Evolutionary conservation across 2,888 invertebrate genomes (phyloP), one percentile per base, ranked within the genome.

Genomic region (Drosophila algonquin): DNA sequence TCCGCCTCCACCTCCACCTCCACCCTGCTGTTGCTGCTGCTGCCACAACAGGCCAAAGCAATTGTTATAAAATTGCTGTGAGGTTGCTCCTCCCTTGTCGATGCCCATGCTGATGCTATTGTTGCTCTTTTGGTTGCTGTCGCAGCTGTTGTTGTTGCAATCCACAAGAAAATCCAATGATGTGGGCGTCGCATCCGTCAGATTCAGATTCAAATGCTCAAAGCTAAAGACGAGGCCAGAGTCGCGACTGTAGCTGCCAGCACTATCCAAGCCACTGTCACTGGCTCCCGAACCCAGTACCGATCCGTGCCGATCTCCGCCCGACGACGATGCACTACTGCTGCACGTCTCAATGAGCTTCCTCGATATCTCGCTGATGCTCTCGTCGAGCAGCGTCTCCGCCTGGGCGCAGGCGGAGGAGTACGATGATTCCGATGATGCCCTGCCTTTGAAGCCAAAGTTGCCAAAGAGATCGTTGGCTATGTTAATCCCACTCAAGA

Each of bases 31-130:
- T 14, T 40, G 40, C n/a, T 40, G 40, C 14, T 40, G 40, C 40
- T 40, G 90, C 91, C 91, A 91, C 77, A 91, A 83, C 77, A 93
- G 92, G 83, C 93, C 92, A 83, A 93, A 93, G 63, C 93, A 92
- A 89, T 94, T 93, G 84, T 87, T 87, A 76, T 82, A 87, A 80
- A 89, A 86, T 83, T 89, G 82, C 73, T 78, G 72, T 65, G 78
- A 67, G 71, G 71, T 69, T 77, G 80, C 60, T 73, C 57, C 57
- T 40, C n/a, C 40, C 40, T 40, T 40, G 40, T 40, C 40, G 40
- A 5, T 40, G 14, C 40, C n/a, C n/a, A 40, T n/a, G 40, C 40
- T 40, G 40, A 40, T 40, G 40, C 40, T n/a, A n/a, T 40, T 40
- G 40, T 40, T n/a, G 40, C n/a, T 40, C 32, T 60, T 60, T 32